Percentiles rank a stretch among this genome's conserved stretches.
These are phyloP conservation scores for Hydraecia micacea DNA, from an alignment of 2,888 invertebrate species.

Conservation along the genomic window DNA sequence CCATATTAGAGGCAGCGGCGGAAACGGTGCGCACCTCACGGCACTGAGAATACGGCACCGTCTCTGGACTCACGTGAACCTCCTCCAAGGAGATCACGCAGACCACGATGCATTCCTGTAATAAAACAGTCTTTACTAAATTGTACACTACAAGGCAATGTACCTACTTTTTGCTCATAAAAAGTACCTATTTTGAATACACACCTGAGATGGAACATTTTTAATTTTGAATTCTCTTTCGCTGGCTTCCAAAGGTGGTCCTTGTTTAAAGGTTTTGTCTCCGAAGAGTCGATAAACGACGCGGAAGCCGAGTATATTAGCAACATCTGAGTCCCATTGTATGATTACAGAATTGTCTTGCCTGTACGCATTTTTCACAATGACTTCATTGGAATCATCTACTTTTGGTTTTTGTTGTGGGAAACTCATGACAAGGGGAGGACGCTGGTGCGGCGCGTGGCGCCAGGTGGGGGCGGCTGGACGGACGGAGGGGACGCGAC, in stretches of 20 bases:
- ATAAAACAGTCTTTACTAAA: constrained; percentile 39
- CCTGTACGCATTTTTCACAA: constrained; percentile 95
- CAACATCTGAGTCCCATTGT: constrained; percentile 97
- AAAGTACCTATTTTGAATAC: constrained; percentile 22
- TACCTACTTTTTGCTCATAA: background rate
- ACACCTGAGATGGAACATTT: constrained; percentile 96
- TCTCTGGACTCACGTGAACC: constrained; percentile 96
- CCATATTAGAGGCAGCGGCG: constrained; percentile 96
- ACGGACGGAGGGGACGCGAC: constrained; percentile 78
- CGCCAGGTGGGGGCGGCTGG: constrained; percentile 87
- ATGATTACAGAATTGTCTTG: constrained; percentile 97
- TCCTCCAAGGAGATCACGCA: constrained; percentile 98
- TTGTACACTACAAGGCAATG: background rate
- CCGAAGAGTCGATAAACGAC: constrained; percentile 97
- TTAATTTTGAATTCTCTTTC: constrained; percentile 98
- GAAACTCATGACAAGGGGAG: constrained; percentile 93
- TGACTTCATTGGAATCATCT: constrained; percentile 93
- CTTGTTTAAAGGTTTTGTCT: constrained; percentile 96
- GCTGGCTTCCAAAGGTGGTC: constrained; percentile 96
- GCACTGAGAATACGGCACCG: constrained; percentile 96
- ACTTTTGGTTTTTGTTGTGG: constrained; percentile 92
- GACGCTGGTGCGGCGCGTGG: constrained; percentile 91
- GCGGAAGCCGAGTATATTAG: constrained; percentile 96
- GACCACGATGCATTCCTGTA: constrained; percentile 97
- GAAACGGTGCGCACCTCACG: constrained; percentile 96